These are phyloP conservation scores for Eilema caniola DNA, from an alignment of 2,888 invertebrate species.

Conservation along the genomic window DNA sequence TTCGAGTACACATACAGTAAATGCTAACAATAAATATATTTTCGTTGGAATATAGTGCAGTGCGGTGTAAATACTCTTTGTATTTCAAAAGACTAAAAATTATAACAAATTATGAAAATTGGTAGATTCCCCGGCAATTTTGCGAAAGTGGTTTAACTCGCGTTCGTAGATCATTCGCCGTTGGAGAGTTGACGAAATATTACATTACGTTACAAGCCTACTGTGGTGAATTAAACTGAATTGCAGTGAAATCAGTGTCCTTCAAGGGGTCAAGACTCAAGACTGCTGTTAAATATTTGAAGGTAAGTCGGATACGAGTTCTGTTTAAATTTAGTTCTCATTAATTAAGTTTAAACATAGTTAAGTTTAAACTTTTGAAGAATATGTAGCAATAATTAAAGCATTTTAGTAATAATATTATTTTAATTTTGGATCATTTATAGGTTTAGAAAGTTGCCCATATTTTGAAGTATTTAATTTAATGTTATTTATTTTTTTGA, in stretches of 20 bases:
- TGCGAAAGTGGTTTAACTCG: constrained; percentile 28
- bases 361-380: too few relatives aligned
- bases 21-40: constrained; percentile 9
- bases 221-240: constrained; percentile 18
- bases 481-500: too few relatives aligned
- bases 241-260: constrained; percentile 6
- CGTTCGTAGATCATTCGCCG: constrained; percentile 54
- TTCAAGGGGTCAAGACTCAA: neutral
- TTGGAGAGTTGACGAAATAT: constrained; percentile 58
- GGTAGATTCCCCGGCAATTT: constrained; percentile 39
- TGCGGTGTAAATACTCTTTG: neutral
- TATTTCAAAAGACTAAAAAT: neutral
- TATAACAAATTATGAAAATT: constrained; percentile 27
- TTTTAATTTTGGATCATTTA: neutral
- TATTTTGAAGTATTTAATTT: too few relatives aligned
- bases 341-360: too few relatives aligned
- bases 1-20: constrained; percentile 22
- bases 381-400: too few relatives aligned
- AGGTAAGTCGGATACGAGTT: constrained; percentile 32
- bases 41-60: constrained; percentile 27
- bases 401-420: neutral
- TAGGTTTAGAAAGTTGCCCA: neutral
- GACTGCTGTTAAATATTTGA: constrained; percentile 9
- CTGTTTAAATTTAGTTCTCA: neutral
- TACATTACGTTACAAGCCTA: constrained; percentile 48